Percentiles rank a stretch among this genome's conserved stretches.
Evolutionary conservation across 2,797 vertebrate genomes (phyloP).

Genomic region (Bovichtus diacanthus): DNA sequence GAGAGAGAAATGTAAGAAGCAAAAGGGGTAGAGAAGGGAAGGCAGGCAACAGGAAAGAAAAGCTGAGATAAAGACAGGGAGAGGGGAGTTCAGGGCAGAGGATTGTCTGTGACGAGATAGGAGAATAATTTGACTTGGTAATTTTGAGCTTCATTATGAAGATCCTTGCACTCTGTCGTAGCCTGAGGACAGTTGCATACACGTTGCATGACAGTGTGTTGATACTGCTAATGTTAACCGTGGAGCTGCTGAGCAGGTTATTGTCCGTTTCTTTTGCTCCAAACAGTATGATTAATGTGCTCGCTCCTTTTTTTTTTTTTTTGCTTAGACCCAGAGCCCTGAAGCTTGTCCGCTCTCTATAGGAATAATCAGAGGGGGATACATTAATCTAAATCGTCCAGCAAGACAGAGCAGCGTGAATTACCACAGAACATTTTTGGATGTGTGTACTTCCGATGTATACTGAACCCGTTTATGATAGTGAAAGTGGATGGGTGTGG

Average conservation of each 20-base stretch:
- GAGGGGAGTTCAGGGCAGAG: slow-evolving; percentile 32
- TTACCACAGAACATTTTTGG: slow-evolving; percentile 28
- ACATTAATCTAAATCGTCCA: slow-evolving; percentile 59
- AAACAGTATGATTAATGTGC: slow-evolving; percentile 70
- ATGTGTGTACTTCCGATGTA: slow-evolving; percentile 9
- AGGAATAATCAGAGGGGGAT: slow-evolving; percentile 45
- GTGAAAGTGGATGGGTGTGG: slow-evolving; percentile 63
- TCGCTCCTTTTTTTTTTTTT: slow-evolving; percentile 20
- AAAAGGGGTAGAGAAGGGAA: slow-evolving; percentile 19
- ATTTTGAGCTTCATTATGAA: slow-evolving; percentile 59
- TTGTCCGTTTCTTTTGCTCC: slow-evolving; percentile 56
- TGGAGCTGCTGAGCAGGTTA: slow-evolving; percentile 51
- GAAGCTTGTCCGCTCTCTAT: slow-evolving; percentile 45
- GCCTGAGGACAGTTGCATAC: slow-evolving; percentile 49
- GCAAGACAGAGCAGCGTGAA: slow-evolving; percentile 25
- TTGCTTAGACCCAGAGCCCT: slow-evolving; percentile 19
- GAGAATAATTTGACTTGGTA: slow-evolving; percentile 54
- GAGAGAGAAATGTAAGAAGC: slow-evolving; percentile 19
- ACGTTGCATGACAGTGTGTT: slow-evolving; percentile 37
- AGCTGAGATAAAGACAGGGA: slow-evolving; percentile 34
- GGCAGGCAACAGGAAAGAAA: slow-evolving; percentile 34
- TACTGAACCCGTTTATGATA: slow-evolving; percentile 52
- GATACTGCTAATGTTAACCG: slow-evolving; percentile 40
- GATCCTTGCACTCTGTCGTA: slow-evolving; percentile 20
- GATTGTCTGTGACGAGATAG: slow-evolving; percentile 53